Conservation (phyloP, 2,888 invertebrate species). For the Erebia epiphron region DNA sequence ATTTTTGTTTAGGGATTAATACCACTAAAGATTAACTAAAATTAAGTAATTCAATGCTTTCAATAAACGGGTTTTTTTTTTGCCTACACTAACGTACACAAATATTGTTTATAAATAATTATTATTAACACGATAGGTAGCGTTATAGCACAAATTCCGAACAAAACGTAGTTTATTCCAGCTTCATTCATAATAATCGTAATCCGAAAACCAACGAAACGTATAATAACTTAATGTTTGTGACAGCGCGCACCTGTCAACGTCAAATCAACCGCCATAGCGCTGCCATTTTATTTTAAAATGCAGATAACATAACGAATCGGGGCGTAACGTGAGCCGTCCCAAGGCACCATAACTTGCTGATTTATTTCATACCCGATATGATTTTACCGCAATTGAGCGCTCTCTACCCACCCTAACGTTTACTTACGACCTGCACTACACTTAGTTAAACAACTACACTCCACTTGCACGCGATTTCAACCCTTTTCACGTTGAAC, state of each 20-base stretch:
- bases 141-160: slow-evolving; percentile 4
- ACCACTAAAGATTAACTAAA: background rate
- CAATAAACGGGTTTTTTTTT: too few relatives aligned
- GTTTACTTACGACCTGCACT: slow-evolving; percentile 46
- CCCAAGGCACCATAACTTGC: slow-evolving; percentile 63
- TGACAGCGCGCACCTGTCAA: slow-evolving; percentile 71
- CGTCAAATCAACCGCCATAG: slow-evolving; percentile 69
- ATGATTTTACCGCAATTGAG: slow-evolving; percentile 76
- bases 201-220: slow-evolving; percentile 38
- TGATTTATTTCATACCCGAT: slow-evolving; percentile 79
- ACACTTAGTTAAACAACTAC: slow-evolving; percentile 46
- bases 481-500: slow-evolving; percentile 34
- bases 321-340: slow-evolving; percentile 75
- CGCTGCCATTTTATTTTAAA: slow-evolving; percentile 72
- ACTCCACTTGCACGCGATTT: slow-evolving; percentile 29
- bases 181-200: slow-evolving; percentile 32
- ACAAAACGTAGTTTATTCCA: slow-evolving; percentile 1
- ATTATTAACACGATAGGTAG: too few relatives aligned
- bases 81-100: too few relatives aligned
- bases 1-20: background rate
- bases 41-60: too few relatives aligned
- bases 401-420: slow-evolving; percentile 52
- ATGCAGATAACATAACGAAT: slow-evolving; percentile 79
- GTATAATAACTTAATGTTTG: slow-evolving; percentile 42
- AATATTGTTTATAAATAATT: too few relatives aligned